phyloP scores from a whole-genome alignment of 1,140 invertebrate genomes.

The Reticulitermes speratus region DNA sequence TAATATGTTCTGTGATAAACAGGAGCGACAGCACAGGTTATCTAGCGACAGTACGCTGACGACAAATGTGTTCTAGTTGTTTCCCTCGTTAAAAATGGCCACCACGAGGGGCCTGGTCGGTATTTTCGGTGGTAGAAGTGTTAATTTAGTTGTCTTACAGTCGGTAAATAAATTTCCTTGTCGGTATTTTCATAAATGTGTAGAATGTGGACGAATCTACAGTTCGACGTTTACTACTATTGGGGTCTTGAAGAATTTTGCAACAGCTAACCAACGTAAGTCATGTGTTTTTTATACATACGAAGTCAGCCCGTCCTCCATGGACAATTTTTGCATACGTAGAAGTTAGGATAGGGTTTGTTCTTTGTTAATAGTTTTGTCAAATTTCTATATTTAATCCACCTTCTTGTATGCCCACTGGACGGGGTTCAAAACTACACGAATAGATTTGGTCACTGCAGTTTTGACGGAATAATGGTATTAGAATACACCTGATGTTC shows the following conservation, averaged over 20 bases:
- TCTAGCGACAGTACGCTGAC: too few relatives aligned
- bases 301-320: not conserved
- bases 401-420: not conserved
- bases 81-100: constrained; percentile 42
- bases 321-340: not conserved
- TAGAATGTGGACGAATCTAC: constrained; percentile 39
- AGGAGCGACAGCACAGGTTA: too few relatives aligned
- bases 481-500: too few relatives aligned
- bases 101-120: constrained; percentile 43
- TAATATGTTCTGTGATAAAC: too few relatives aligned
- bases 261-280: not conserved
- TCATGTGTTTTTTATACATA: not conserved
- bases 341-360: not conserved
- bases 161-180: constrained; percentile 38
- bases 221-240: not conserved
- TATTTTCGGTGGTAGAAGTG: constrained; percentile 43
- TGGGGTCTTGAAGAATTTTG: not conserved
- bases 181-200: constrained; percentile 42
- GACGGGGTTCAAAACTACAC: not conserved
- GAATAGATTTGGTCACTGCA: not conserved
- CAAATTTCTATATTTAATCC: not conserved
- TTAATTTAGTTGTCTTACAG: constrained; percentile 42
- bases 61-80: not conserved
- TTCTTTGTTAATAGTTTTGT: not conserved
- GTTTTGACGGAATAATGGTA: too few relatives aligned